A percentile compares a stretch with the other conserved stretches of the same genome.
These are phyloP conservation scores for Pimpla rufipes DNA, from an alignment of 2,888 invertebrate species.

Conservation along the genomic window DNA sequence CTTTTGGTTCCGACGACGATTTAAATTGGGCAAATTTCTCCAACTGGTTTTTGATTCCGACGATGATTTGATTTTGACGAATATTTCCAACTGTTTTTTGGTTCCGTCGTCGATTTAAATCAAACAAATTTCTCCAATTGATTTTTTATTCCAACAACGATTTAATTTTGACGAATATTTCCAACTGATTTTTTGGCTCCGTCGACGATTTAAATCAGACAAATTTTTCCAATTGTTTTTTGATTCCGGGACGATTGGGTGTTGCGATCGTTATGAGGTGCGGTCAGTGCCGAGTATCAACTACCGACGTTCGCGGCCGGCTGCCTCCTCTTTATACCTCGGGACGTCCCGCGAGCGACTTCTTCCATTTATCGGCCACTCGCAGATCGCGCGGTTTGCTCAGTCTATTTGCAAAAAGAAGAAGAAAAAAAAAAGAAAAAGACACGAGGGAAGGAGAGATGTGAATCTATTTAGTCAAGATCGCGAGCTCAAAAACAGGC, in stretches of 20 bases:
- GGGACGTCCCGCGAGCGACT: slow-evolving; percentile 72
- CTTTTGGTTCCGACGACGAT: no score
- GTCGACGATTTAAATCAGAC: no score
- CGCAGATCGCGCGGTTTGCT: slow-evolving; percentile 76
- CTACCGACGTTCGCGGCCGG: slow-evolving; percentile 63
- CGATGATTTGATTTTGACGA: no score
- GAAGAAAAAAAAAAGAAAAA: slow-evolving; percentile 51
- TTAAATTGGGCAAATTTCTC: no score
- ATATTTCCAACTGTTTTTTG: no score
- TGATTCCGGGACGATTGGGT: not conserved
- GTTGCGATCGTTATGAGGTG: slow-evolving; percentile 19
- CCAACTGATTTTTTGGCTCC: no score
- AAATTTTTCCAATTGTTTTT: not conserved
- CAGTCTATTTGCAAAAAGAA: slow-evolving; percentile 77
- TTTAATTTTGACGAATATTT: no score
- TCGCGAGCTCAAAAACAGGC: not conserved
- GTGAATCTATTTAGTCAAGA: slow-evolving; percentile 59
- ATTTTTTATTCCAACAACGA: no score
- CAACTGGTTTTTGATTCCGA: no score
- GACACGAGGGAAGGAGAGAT: not conserved
- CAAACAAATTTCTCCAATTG: not conserved
- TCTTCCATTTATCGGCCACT: slow-evolving; percentile 80
- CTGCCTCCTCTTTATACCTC: slow-evolving; percentile 68
- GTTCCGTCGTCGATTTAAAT: no score
- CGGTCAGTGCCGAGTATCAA: slow-evolving; percentile 42